Evolutionary conservation across 1,140 invertebrate genomes (phyloP).

Genomic region (Drosophila insularis): DNA sequence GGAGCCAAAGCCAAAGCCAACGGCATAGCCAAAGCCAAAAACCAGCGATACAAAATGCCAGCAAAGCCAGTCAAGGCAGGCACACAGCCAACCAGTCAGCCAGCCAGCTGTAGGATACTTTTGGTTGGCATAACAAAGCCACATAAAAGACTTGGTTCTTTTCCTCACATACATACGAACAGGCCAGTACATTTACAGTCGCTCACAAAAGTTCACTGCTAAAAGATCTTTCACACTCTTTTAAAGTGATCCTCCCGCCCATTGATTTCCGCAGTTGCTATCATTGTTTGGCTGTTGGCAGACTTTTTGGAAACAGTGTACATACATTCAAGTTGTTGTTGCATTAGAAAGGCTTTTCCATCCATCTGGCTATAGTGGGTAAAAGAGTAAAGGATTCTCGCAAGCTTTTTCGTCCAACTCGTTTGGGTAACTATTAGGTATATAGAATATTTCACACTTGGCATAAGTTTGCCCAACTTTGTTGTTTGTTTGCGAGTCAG

Average conservation of each 20-base stretch:
- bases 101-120: constrained; percentile 57
- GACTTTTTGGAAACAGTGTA: neutral
- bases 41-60: constrained; percentile 45
- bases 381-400: constrained; percentile 1
- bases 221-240: neutral
- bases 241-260: too few relatives aligned
- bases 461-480: neutral
- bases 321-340: neutral
- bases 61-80: constrained; percentile 41
- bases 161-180: neutral
- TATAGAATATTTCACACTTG: constrained; percentile 10
- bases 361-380: neutral
- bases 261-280: neutral
- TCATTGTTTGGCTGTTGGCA: neutral
- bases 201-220: neutral
- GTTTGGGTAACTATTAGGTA: constrained; percentile 4
- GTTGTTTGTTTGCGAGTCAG: neutral
- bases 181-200: neutral
- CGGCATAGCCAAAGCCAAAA: constrained; percentile 31
- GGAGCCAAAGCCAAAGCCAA: constrained; percentile 27
- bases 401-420: constrained; percentile 2
- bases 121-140: constrained; percentile 66
- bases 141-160: constrained; percentile 65
- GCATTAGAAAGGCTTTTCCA: neutral
- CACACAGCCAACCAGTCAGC: constrained; percentile 11